These are phyloP conservation scores for Tetanocera ferruginea DNA, from an alignment of 2,888 invertebrate genomes.

Conservation along the genomic window DNA sequence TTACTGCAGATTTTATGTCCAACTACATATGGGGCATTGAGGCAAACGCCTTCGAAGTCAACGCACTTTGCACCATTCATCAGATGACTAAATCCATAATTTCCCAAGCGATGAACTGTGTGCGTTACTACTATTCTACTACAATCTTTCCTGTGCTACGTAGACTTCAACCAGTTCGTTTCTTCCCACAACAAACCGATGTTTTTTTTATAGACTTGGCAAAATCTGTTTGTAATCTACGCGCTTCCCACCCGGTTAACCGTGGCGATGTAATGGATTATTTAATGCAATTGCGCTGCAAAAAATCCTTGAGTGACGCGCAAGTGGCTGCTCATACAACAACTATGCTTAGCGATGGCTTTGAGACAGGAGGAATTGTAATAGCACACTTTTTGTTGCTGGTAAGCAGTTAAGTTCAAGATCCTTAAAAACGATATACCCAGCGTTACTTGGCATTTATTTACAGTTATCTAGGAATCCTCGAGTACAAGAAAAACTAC, in stretches of 20 bases:
- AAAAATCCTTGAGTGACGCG: constrained; percentile 51
- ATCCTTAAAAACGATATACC: background rate
- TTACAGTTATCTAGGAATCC: constrained; percentile 54
- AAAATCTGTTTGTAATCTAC: constrained; percentile 42
- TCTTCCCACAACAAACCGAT: constrained; percentile 49
- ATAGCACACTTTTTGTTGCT: constrained; percentile 57
- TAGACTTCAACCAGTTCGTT: constrained; percentile 47
- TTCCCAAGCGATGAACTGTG: constrained; percentile 48
- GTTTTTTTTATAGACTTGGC: constrained; percentile 49
- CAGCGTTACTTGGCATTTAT: background rate
- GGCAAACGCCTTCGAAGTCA: constrained; percentile 59
- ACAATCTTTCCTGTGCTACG: constrained; percentile 54
- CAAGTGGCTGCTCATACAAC: constrained; percentile 59
- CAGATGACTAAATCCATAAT: constrained; percentile 48
- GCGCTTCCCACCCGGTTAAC: constrained; percentile 15
- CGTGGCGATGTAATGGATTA: constrained; percentile 57
- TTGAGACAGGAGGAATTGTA: constrained; percentile 57
- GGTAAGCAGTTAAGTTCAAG: constrained; percentile 50
- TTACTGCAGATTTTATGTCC: constrained; percentile 65
- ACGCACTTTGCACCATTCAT: constrained; percentile 38
- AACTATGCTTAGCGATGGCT: constrained; percentile 61
- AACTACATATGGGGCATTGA: constrained; percentile 68
- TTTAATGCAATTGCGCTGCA: constrained; percentile 54
- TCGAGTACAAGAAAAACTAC: constrained; percentile 54
- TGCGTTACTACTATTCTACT: constrained; percentile 50